Percentiles rank a stretch among this genome's conserved stretches.
Conservation (phyloP, 2,113 vertebrate species). For the Cyprinodon tularosa region DNA sequence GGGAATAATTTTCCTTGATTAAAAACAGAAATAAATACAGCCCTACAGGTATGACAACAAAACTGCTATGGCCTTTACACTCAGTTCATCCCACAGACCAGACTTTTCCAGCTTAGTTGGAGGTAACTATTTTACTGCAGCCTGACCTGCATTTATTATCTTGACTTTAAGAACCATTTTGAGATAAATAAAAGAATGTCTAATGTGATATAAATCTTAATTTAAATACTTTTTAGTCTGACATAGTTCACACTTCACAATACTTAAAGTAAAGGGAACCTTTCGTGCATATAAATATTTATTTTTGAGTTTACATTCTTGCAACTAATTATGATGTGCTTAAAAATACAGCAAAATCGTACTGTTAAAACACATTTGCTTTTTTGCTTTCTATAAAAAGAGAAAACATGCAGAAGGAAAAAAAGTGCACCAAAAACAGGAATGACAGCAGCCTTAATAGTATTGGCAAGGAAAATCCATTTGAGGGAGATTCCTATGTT, state of each 20-base stretch:
- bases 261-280: background rate
- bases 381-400: too few species aligned
- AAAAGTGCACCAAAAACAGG: too few species aligned
- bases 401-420: too few species aligned
- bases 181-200: background rate
- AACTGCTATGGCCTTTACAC: constrained; percentile 41
- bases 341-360: background rate
- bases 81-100: constrained; percentile 40
- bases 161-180: background rate
- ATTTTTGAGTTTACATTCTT: constrained; percentile 3
- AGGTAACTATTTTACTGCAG: constrained; percentile 36
- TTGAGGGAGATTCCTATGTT: too few species aligned
- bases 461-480: too few species aligned
- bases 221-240: background rate
- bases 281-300: background rate
- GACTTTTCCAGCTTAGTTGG: constrained; percentile 35
- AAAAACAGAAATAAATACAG: constrained; percentile 89
- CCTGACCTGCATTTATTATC: constrained; percentile 8
- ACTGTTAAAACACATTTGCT: background rate
- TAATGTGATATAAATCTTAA: background rate
- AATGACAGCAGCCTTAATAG: too few species aligned
- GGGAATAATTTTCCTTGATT: constrained; percentile 90
- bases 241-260: background rate
- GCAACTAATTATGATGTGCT: constrained; percentile 15
- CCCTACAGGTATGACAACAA: constrained; percentile 75